Percentiles rank a stretch among this genome's conserved stretches.
Conservation (phyloP, 2,888 invertebrate genomes). For the Folsomia manolachei region DNA sequence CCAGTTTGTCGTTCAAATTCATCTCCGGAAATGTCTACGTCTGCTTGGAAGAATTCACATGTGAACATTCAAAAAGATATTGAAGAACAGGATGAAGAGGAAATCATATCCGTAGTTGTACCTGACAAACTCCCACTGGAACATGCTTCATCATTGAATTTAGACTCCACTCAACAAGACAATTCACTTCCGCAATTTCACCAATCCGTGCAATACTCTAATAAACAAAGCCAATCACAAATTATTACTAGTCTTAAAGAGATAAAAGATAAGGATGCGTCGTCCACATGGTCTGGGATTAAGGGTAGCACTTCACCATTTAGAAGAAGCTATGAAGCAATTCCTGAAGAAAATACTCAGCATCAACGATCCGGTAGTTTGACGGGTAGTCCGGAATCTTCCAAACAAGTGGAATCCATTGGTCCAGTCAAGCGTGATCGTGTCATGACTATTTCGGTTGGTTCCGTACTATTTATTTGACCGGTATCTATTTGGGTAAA, state of each 20-base stretch:
- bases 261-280: slow-evolving; percentile 10
- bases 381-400: slow-evolving; percentile 4
- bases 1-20: slow-evolving; percentile 85
- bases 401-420: slow-evolving; percentile 30
- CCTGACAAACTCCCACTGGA: too few relatives aligned
- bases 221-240: not conserved
- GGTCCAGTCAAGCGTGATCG: slow-evolving; percentile 61
- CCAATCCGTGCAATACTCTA: not conserved
- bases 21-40: slow-evolving; percentile 87
- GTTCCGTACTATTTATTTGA: not conserved
- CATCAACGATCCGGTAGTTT: slow-evolving; percentile 19
- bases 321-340: slow-evolving; percentile 81
- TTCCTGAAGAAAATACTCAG: slow-evolving; percentile 69
- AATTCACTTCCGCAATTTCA: too few relatives aligned
- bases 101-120: not conserved
- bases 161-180: not conserved
- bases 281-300: not conserved
- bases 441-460: slow-evolving; percentile 80
- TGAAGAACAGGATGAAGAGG: slow-evolving; percentile 54
- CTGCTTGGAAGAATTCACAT: slow-evolving; percentile 71
- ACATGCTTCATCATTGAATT: not conserved
- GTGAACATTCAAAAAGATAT: slow-evolving; percentile 53
- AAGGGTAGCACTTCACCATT: slow-evolving; percentile 25
- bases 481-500: too few relatives aligned
- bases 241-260: not conserved